Evolutionary conservation across 2,797 vertebrate species (phyloP).

Genomic region (Merluccius polli): DNA sequence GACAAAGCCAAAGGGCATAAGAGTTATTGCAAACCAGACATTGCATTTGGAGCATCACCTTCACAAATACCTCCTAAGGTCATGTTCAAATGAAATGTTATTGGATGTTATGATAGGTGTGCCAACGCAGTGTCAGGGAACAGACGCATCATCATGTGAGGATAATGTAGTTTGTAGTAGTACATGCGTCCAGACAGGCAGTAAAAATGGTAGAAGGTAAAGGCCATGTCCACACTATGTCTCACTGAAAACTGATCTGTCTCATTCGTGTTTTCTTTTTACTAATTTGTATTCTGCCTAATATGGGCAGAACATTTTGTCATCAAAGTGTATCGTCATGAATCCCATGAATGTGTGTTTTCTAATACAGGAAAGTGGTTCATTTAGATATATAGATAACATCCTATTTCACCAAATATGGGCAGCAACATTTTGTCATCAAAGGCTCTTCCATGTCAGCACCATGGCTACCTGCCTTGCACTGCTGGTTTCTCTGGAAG

Average conservation of each 20-base stretch:
- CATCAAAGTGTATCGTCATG: no score
- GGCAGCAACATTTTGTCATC: not conserved
- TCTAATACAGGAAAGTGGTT: not conserved
- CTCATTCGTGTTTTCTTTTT: not conserved
- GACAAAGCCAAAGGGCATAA: constrained; percentile 8
- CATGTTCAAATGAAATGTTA: not conserved
- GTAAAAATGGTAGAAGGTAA: not conserved
- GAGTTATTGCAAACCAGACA: constrained; percentile 3
- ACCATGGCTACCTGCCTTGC: no score
- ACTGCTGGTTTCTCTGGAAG: no score
- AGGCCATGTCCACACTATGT: not conserved
- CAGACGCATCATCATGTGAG: not conserved
- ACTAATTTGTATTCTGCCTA: not conserved
- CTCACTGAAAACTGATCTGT: not conserved
- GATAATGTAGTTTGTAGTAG: not conserved
- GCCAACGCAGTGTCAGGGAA: not conserved
- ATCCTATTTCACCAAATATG: not conserved
- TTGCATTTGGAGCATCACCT: not conserved
- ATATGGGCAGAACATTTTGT: not conserved
- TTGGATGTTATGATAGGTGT: not conserved
- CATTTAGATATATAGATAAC: not conserved
- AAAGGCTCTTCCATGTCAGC: not conserved
- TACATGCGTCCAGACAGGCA: not conserved
- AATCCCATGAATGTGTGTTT: not conserved
- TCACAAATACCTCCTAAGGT: not conserved